Evolutionary conservation across 2,113 vertebrate genomes (phyloP).

Genomic region (Drymodes brunneopygia): DNA sequence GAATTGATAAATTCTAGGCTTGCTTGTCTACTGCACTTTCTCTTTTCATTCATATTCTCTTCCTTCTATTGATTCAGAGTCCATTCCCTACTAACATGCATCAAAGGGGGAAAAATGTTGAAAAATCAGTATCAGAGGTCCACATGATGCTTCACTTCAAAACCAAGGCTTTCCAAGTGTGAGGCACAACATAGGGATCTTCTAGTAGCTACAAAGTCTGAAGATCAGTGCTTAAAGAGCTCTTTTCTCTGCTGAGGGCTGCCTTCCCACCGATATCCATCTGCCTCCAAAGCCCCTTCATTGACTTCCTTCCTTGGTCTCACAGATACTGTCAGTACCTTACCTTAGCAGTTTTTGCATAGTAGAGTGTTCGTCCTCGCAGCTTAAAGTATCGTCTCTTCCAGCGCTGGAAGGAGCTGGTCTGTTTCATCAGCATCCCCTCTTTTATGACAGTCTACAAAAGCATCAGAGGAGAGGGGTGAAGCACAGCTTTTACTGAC

Average conservation of each 20-base stretch:
- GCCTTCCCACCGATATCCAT: not conserved
- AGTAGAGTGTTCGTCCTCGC: conserved; percentile 92
- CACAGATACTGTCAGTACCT: not conserved
- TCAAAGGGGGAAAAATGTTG: not conserved
- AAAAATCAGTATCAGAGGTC: not conserved
- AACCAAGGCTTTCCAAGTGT: not conserved
- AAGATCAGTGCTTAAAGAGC: not conserved
- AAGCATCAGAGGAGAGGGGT: conserved; percentile 4
- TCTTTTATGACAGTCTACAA: conserved; percentile 92
- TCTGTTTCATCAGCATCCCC: conserved; percentile 94
- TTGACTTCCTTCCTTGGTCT: not conserved
- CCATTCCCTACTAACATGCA: not conserved
- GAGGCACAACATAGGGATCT: not conserved
- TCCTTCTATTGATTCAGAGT: not conserved
- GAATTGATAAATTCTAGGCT: not conserved
- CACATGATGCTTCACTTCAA: not conserved
- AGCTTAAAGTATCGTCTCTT: conserved; percentile 96
- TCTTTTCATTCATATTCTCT: not conserved
- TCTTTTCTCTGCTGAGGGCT: not conserved
- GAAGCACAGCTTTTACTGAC: not conserved
- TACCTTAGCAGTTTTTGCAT: conserved; percentile 95
- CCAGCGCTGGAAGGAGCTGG: conserved; percentile 95
- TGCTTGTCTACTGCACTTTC: not conserved
- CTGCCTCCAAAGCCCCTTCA: not conserved
- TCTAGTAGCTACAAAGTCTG: not conserved